phyloP scores from a whole-genome alignment of 1,140 invertebrate species.

The Dinoponera quadriceps region DNA sequence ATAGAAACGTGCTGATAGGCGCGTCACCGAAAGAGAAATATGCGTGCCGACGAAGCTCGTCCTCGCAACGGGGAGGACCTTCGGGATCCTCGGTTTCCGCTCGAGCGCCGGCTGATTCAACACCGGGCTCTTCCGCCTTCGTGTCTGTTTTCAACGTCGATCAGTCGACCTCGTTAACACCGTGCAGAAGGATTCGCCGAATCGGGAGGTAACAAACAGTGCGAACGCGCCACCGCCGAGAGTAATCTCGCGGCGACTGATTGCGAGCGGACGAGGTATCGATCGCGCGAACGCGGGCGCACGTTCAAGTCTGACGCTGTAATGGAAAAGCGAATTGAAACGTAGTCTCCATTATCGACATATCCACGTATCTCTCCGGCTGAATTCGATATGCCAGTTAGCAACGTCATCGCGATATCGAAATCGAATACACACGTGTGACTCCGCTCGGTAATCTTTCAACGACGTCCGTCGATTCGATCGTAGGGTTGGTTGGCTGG shows the following conservation, averaged over 20 bases:
- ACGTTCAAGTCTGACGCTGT: conserved; percentile 35
- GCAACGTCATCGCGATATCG: conserved; percentile 58
- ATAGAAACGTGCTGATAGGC: not conserved
- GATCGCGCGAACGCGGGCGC: not conserved
- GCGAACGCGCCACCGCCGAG: conserved; percentile 2
- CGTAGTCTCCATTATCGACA: conserved; percentile 55
- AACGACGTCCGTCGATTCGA: conserved; percentile 44
- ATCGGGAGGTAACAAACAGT: conserved; percentile 18
- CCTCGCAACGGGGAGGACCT: too few relatives aligned
- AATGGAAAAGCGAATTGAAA: conserved; percentile 61
- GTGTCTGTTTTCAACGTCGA: conserved; percentile 3
- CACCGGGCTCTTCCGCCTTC: not conserved
- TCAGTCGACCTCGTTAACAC: conserved; percentile 1
- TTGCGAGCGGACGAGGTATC: conserved; percentile 29
- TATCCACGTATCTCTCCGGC: conserved; percentile 38
- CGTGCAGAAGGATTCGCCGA: conserved; percentile 1
- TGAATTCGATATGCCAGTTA: conserved; percentile 60
- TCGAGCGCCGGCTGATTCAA: not conserved
- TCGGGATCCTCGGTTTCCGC: not conserved
- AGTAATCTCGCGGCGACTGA: conserved; percentile 44
- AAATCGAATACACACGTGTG: conserved; percentile 50
- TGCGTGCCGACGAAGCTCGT: not conserved
- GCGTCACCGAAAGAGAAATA: not conserved
- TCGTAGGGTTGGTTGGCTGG: not conserved
- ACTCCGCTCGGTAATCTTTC: conserved; percentile 42